These are phyloP conservation scores for Diglossa cyanea DNA, from an alignment of 2,797 vertebrate genomes.

Conservation along the genomic window DNA sequence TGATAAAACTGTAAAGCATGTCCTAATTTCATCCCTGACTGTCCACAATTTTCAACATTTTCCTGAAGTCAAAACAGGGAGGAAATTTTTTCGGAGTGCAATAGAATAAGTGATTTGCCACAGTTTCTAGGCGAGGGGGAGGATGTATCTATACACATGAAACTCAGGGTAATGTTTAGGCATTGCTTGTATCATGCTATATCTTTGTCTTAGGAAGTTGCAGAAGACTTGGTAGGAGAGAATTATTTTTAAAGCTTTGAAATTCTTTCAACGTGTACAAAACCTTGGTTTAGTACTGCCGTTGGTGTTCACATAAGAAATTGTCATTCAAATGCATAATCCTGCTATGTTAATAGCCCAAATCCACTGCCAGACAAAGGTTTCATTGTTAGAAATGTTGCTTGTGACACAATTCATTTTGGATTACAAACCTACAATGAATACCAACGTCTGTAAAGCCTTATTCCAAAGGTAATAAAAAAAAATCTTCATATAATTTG, in stretches of 20 bases:
- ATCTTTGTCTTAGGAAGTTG: neutral
- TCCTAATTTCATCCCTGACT: neutral
- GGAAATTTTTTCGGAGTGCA: neutral
- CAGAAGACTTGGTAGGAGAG: fast-evolving
- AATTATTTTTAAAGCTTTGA: neutral
- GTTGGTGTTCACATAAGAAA: neutral
- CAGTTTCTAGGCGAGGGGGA: fast-evolving
- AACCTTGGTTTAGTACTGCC: neutral
- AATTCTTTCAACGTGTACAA: neutral
- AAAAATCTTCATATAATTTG: neutral
- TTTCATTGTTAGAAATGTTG: neutral
- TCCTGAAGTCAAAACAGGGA: neutral
- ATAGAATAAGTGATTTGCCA: neutral
- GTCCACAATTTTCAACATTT: neutral
- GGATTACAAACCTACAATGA: neutral
- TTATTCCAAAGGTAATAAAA: neutral
- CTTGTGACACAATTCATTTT: neutral
- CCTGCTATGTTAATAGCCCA: neutral
- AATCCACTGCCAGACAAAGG: neutral
- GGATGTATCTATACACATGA: neutral
- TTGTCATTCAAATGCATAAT: neutral
- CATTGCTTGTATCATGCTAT: neutral
- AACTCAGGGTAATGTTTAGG: neutral
- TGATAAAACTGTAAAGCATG: neutral
- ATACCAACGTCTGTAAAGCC: neutral